Conservation (phyloP, 2,888 invertebrate genomes). For the Parasteatoda lunata region DNA sequence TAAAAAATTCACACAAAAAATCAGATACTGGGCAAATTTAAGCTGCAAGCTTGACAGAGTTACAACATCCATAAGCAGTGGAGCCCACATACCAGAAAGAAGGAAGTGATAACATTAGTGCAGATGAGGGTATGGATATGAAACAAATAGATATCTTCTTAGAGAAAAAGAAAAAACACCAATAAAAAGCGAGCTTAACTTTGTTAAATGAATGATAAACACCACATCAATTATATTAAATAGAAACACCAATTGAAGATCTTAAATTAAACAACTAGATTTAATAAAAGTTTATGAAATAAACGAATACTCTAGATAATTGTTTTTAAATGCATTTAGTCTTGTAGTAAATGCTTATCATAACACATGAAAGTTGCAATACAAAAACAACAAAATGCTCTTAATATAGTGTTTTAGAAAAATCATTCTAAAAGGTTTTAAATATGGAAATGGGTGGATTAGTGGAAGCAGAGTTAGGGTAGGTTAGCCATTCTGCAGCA, state of each 20-base stretch:
- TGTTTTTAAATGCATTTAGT: background rate
- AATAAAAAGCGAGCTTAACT: background rate
- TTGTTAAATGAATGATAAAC: background rate
- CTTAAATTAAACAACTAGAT: background rate
- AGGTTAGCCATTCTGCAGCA: slow-evolving; percentile 63
- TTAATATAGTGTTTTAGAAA: background rate
- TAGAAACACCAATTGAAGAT: background rate
- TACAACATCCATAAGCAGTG: slow-evolving; percentile 66
- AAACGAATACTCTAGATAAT: background rate
- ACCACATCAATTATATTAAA: background rate
- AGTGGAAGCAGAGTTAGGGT: slow-evolving; percentile 24
- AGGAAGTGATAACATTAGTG: slow-evolving; percentile 37
- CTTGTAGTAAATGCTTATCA: background rate
- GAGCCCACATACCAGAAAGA: slow-evolving; percentile 48
- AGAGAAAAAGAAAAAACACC: slow-evolving; percentile 4
- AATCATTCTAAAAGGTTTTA: slow-evolving; percentile 45
- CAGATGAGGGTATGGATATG: slow-evolving; percentile 32
- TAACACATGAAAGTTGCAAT: background rate
- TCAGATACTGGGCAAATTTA: background rate
- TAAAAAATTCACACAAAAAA: slow-evolving; percentile 5
- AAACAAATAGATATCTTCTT: background rate
- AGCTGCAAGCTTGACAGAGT: slow-evolving; percentile 10
- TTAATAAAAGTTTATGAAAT: background rate
- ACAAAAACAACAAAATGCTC: background rate
- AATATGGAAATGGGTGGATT: slow-evolving; percentile 12